Evolutionary conservation across 2,888 invertebrate genomes (phyloP).

Genomic region (Nomada fabriciana): DNA sequence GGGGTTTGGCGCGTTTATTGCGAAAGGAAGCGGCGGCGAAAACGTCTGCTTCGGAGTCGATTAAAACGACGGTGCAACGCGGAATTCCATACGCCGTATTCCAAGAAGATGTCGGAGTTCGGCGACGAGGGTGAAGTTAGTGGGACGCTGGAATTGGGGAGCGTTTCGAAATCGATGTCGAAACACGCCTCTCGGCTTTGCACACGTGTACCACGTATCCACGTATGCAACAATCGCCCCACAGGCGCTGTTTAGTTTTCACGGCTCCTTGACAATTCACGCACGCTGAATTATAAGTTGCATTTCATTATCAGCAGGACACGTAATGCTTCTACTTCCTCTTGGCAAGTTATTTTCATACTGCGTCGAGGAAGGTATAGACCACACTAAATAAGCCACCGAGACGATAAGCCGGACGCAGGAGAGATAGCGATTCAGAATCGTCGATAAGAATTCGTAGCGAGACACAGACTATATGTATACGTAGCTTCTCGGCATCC

Average conservation of each 20-base stretch:
- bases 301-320: constrained; percentile 23
- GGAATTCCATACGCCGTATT: neutral
- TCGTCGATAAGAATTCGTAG: neutral
- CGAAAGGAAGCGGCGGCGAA: neutral
- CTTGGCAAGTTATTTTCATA: constrained; percentile 3
- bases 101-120: constrained; percentile 1
- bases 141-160: constrained; percentile 4
- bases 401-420: neutral
- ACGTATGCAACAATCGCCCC: neutral
- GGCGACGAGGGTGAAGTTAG: constrained; percentile 17
- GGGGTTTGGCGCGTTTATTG: neutral
- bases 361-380: neutral
- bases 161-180: neutral
- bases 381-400: neutral
- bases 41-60: neutral
- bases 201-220: neutral
- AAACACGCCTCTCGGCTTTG: neutral
- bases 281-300: constrained; percentile 5
- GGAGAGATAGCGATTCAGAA: constrained; percentile 21
- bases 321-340: constrained; percentile 23
- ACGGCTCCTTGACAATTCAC: neutral
- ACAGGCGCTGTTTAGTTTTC: neutral
- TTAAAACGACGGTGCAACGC: neutral
- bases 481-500: neutral
- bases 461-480: neutral